Base-by-base conservation (phyloP, 2,113 vertebrate genomes). In the Ptyas mucosa region DNA sequence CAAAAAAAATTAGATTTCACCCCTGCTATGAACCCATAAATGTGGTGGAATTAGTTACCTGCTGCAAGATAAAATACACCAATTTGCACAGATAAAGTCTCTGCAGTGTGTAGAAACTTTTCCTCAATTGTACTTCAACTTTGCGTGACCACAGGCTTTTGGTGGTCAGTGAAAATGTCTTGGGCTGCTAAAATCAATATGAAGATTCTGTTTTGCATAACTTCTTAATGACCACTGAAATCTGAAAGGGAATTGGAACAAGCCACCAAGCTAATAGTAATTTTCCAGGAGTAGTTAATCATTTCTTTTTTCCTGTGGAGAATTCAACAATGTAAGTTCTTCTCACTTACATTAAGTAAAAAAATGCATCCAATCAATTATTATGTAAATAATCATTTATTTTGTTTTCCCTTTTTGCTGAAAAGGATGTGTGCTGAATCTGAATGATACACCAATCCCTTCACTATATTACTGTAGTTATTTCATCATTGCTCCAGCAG, bases 211-310 rank as follows among this genome's bases (percentile, higher is more conserved):
- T 89, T 89, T 95, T 94, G 61, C 39, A 87, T 94, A 93, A 89
- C 29, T 88, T 96, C 29, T n/a, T 85, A 94, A 95, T 57, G 39
- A 94, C 91, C 93, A 90, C 53, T 61, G 11, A 90, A 95, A 95
- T 29, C 2, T 51, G 53, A 95, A 95, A 86, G 6, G 75, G 4
- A 39, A n/a, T 58, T 95, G 43, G 75, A 95, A 85, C 92, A 91
- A 94, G 93, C 92, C 61, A 92, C 2, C 94, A 94, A 96, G 91
- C 46, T 93, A 95, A 87, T 54, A 81, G n/a, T 88, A 92, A 94
- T 94, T 95, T 81, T 93, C 93, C 11, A 90, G 18, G 23, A 91
- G 85, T 85, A 91, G 0, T 96, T 95, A 87, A 54, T 95, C 85
- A 85, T 87, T 61, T 61, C 61, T 93, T 93, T 88, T 75, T 75